A percentile compares a stretch with the other conserved stretches of the same genome.
Conservation (phyloP, 2,113 vertebrate species). For the Nothoprocta pentlandii region DNA sequence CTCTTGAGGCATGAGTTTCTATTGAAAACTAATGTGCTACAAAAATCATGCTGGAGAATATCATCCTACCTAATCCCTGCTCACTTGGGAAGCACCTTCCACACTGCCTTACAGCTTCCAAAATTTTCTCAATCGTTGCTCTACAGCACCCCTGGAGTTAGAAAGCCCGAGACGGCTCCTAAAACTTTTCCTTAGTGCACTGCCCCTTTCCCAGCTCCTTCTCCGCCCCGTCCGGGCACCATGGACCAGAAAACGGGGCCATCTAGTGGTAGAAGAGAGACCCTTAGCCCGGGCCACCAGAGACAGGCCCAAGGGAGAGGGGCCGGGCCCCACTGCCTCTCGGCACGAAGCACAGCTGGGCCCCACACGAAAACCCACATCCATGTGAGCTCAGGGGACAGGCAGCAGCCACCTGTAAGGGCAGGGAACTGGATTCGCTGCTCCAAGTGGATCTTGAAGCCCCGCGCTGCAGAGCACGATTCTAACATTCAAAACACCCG, state of each 20-base stretch:
- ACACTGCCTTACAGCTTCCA: neutral
- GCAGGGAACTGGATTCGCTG: neutral
- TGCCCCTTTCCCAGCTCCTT: neutral
- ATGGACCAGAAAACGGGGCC: neutral
- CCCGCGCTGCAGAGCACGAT: rapidly evolving
- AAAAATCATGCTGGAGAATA: neutral
- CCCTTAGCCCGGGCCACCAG: rapidly evolving
- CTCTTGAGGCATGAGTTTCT: neutral
- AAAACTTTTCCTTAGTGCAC: neutral
- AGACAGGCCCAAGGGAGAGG: neutral
- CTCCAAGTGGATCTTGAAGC: neutral
- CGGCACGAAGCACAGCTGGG: rapidly evolving
- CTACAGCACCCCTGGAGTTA: neutral
- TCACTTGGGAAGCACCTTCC: neutral
- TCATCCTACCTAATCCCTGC: neutral
- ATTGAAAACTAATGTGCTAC: neutral
- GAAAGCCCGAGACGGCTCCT: neutral
- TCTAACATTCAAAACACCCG: neutral
- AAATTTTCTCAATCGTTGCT: neutral
- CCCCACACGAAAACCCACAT: neutral
- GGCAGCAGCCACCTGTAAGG: neutral
- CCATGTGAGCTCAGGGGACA: neutral
- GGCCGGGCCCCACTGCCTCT: neutral
- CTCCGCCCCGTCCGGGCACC: neutral
- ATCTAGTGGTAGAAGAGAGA: neutral